Evolutionary conservation across 2,797 vertebrate species (phyloP).

Genomic region (Champsocephalus esox): DNA sequence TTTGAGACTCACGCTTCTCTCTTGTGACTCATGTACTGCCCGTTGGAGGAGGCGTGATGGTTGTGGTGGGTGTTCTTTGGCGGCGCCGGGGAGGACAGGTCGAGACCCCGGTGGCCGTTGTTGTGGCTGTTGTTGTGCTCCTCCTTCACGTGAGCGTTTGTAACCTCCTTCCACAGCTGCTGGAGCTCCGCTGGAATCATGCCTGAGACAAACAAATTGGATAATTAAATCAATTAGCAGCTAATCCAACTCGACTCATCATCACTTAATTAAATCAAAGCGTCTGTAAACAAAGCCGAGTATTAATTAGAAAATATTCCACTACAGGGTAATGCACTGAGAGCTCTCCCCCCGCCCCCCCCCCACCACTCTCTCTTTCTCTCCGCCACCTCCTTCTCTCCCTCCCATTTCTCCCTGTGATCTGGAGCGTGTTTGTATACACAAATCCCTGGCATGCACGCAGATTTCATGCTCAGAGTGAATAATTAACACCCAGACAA

Average conservation of each 20-base stretch:
- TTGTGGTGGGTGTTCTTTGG: slow-evolving; percentile 94
- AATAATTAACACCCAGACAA: slow-evolving; percentile 88
- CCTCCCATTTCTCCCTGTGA: slow-evolving; percentile 71
- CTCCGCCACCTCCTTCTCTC: slow-evolving; percentile 45
- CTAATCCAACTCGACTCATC: slow-evolving; percentile 96
- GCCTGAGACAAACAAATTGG: slow-evolving; percentile 99
- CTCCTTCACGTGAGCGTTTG: slow-evolving; percentile 91
- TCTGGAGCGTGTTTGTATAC: slow-evolving; percentile 85
- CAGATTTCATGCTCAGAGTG: slow-evolving; percentile 85
- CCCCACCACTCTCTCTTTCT: background rate
- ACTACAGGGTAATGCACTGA: slow-evolving; percentile 80
- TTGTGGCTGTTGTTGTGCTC: slow-evolving; percentile 84
- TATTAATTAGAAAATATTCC: slow-evolving; percentile 88
- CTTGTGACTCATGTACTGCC: slow-evolving; percentile 95
- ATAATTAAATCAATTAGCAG: slow-evolving; percentile 99
- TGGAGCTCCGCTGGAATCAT: slow-evolving; percentile 99
- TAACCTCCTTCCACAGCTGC: slow-evolving; percentile 99
- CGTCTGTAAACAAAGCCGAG: slow-evolving; percentile 96
- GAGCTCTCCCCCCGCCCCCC: slow-evolving; percentile 44
- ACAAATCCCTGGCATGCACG: slow-evolving; percentile 86
- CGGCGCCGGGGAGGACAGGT: slow-evolving; percentile 92
- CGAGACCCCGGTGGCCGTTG: slow-evolving; percentile 95
- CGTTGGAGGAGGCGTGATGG: slow-evolving; percentile 95
- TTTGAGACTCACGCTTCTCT: slow-evolving; percentile 89
- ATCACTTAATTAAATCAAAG: slow-evolving; percentile 98